Percentiles rank a stretch among this genome's conserved stretches.
Conservation (phyloP, 2,113 vertebrate species). For the Alaudala cheleensis region DNA sequence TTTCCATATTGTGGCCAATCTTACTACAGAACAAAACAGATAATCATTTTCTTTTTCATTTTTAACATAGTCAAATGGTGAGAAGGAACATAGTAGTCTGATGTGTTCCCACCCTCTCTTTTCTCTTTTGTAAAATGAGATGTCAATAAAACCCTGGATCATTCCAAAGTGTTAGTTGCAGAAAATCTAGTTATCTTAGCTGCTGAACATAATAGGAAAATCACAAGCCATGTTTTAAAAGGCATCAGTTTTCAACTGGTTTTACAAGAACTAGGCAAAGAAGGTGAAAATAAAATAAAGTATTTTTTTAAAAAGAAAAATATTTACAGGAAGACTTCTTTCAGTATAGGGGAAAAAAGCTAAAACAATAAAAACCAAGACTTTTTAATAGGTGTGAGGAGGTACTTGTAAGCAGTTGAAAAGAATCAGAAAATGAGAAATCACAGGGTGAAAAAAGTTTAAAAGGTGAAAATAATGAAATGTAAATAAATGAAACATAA, state of each 20-base stretch:
- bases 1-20: neutral
- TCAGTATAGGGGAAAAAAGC: neutral
- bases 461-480: conserved; percentile 66
- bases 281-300: neutral
- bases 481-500: conserved; percentile 61
- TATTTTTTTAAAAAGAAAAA: neutral
- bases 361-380: neutral
- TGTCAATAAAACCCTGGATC: neutral
- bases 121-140: neutral
- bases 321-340: neutral
- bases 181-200: neutral
- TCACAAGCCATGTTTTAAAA: neutral
- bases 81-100: neutral
- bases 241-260: neutral
- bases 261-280: neutral
- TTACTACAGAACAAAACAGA: neutral
- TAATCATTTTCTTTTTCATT: neutral
- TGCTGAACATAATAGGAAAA: neutral
- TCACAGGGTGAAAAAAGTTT: neutral
- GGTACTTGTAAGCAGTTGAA: neutral
- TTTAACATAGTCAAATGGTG: neutral
- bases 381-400: neutral
- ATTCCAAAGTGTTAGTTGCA: neutral
- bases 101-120: neutral
- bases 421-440: conserved; percentile 43